A percentile compares a stretch with the other conserved stretches of the same genome.
Evolutionary conservation across 2,113 vertebrate species (phyloP).

Genomic region (Trogon melanurus): DNA sequence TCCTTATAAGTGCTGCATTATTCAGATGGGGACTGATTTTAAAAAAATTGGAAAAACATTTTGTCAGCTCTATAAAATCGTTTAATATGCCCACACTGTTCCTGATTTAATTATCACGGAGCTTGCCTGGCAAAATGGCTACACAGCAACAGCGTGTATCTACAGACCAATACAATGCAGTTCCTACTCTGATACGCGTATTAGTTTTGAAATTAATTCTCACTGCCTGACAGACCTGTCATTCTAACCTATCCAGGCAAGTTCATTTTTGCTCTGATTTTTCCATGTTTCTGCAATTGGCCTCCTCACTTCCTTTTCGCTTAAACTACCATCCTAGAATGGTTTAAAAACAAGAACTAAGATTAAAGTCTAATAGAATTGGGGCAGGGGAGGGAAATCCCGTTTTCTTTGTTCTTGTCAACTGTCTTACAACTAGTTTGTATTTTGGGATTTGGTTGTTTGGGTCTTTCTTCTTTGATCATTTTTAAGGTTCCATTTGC

Average conservation of each 20-base stretch:
- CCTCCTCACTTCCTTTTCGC: background rate
- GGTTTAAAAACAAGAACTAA: background rate
- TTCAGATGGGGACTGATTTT: background rate
- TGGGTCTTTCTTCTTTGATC: background rate
- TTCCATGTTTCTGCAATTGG: background rate
- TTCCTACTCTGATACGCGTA: background rate
- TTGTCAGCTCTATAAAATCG: background rate
- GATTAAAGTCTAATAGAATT: background rate
- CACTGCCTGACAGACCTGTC: background rate
- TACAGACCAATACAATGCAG: fast-evolving
- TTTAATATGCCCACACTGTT: background rate
- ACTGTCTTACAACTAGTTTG: background rate
- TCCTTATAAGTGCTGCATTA: background rate
- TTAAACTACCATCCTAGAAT: background rate
- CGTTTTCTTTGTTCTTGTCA: background rate
- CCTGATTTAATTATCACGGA: background rate
- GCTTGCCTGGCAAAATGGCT: background rate
- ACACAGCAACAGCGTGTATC: background rate
- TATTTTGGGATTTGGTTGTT: background rate
- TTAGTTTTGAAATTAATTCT: background rate
- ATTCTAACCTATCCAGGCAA: background rate
- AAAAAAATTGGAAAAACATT: background rate
- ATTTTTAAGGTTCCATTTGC: background rate
- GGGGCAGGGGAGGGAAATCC: background rate
- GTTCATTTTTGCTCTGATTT: background rate